phyloP scores from a whole-genome alignment of 2,113 vertebrate species.

The Macquaria ambigua region DNA sequence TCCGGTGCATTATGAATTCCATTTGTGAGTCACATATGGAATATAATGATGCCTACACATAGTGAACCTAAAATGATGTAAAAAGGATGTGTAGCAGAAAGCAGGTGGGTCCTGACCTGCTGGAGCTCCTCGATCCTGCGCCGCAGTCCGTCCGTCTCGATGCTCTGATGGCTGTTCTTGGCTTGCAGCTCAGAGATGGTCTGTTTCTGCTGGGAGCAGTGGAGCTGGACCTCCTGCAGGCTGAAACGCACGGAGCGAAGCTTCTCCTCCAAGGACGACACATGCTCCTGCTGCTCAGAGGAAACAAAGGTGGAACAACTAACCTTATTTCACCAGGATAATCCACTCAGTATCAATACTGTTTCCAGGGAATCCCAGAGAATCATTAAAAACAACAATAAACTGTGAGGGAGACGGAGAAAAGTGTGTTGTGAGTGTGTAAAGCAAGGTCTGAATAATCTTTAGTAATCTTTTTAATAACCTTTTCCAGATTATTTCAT shows the following conservation, averaged over 20 bases:
- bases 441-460: background rate
- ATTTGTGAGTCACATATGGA: too few species aligned
- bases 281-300: constrained; percentile 87
- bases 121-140: constrained; percentile 90
- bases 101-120: constrained; percentile 85
- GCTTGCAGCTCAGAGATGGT: constrained; percentile 87
- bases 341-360: background rate
- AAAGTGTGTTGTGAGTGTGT: background rate
- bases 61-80: background rate
- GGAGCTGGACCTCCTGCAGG: constrained; percentile 89
- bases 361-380: background rate
- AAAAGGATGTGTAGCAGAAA: background rate
- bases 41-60: background rate
- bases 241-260: constrained; percentile 85
- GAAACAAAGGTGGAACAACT: background rate
- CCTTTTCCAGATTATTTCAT: background rate
- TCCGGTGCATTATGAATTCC: too few species aligned
- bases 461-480: too few species aligned
- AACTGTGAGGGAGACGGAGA: background rate
- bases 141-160: constrained; percentile 86
- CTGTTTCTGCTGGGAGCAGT: constrained; percentile 91
- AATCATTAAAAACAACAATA: background rate
- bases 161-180: constrained; percentile 84
- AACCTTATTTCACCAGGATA: background rate
- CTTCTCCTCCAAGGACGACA: constrained; percentile 91